These are phyloP conservation scores for Contarinia nasturtii DNA, from an alignment of 1,140 invertebrate species.

Conservation along the genomic window DNA sequence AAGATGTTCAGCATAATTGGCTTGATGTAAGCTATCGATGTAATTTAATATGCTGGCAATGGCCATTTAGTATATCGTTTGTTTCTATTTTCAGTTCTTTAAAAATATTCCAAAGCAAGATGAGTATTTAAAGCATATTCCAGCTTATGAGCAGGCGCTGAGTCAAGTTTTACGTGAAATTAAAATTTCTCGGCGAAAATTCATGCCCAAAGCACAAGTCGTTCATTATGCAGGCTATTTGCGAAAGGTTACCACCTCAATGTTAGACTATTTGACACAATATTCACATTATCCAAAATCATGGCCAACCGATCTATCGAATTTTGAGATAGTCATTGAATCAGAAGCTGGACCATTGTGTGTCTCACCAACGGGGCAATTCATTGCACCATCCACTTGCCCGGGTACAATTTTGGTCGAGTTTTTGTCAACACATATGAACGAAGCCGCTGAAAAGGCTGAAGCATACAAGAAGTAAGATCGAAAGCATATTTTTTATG, in stretches of 20 bases:
- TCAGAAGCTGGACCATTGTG: conserved; percentile 80
- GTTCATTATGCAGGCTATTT: conserved; percentile 66
- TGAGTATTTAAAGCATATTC: conserved; percentile 47
- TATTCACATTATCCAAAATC: conserved; percentile 42
- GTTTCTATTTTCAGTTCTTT: conserved; percentile 36
- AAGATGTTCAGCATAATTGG: conserved; percentile 81
- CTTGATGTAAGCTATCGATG: conserved; percentile 46
- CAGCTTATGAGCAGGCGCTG: conserved; percentile 63
- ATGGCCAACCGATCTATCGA: conserved; percentile 47
- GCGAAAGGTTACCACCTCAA: conserved; percentile 56
- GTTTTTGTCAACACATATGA: conserved; percentile 61
- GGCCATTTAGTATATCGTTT: too few species aligned
- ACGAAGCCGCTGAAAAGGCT: conserved; percentile 46
- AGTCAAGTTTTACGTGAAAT: conserved; percentile 64
- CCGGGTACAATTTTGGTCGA: conserved; percentile 65
- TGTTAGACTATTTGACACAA: conserved; percentile 56
- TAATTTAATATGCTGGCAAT: background rate
- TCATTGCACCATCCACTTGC: conserved; percentile 77
- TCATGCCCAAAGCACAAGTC: conserved; percentile 73
- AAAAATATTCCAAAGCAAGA: conserved; percentile 65
- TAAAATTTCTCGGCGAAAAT: conserved; percentile 70
- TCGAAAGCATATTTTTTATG: conserved; percentile 9
- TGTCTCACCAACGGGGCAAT: conserved; percentile 83
- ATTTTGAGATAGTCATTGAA: conserved; percentile 79
- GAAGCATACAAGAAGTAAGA: conserved; percentile 57